These are phyloP conservation scores for Malurus melanocephalus DNA, from an alignment of 2,113 vertebrate species.

Conservation along the genomic window DNA sequence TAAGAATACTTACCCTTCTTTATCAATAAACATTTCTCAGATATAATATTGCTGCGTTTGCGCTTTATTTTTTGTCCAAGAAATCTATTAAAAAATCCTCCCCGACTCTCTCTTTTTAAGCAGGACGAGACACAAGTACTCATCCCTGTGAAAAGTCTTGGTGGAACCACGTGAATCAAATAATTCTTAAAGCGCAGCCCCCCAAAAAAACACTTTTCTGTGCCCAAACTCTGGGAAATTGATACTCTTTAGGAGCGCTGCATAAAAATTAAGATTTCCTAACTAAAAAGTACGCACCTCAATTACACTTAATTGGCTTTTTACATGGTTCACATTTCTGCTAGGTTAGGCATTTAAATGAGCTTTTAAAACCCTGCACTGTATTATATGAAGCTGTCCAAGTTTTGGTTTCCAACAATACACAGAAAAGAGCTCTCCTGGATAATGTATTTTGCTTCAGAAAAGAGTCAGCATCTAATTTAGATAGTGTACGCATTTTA, in stretches of 20 bases:
- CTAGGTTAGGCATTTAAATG: conserved; percentile 53
- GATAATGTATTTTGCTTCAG: not conserved
- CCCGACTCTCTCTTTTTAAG: too few species aligned
- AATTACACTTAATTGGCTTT: conserved; percentile 56
- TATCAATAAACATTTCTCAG: too few species aligned
- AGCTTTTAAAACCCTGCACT: conserved; percentile 25
- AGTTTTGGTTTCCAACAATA: not conserved
- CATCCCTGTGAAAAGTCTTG: not conserved
- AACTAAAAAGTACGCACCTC: conserved; percentile 17
- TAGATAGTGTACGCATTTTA: conserved; percentile 7
- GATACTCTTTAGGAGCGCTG: not conserved
- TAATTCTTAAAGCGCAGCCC: not conserved
- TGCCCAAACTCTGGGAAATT: not conserved
- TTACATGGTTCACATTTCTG: conserved; percentile 46
- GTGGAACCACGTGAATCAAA: not conserved
- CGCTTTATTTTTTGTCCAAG: too few species aligned
- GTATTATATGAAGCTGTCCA: conserved; percentile 1
- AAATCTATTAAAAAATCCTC: too few species aligned
- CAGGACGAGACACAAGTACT: not conserved
- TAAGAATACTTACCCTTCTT: too few species aligned
- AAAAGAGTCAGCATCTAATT: not conserved
- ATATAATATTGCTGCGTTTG: too few species aligned
- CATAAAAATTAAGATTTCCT: conserved; percentile 15
- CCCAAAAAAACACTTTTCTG: not conserved
- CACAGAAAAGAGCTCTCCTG: not conserved